Percentiles rank a stretch among this genome's conserved stretches.
phyloP scores from a whole-genome alignment of 2,888 invertebrate genomes.

The Cheilosia variabilis region DNA sequence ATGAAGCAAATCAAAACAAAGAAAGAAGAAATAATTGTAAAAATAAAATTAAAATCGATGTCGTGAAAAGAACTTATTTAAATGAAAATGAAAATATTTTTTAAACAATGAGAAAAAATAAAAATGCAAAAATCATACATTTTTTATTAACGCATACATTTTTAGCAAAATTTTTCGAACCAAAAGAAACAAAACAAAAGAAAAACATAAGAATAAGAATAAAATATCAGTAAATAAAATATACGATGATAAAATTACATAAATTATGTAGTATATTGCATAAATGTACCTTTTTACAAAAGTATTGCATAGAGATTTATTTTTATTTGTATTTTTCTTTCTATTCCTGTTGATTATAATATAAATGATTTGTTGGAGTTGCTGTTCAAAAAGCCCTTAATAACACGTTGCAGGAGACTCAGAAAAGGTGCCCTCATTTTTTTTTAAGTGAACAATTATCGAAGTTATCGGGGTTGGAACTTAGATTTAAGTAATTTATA shows the following conservation, averaged over 20 bases:
- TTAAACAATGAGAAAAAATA: slow-evolving; percentile 66
- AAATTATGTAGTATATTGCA: slow-evolving; percentile 76
- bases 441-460: not conserved
- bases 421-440: not conserved
- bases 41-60: slow-evolving; percentile 74
- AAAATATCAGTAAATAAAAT: slow-evolving; percentile 74
- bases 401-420: not conserved
- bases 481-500: not conserved
- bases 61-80: slow-evolving; percentile 76
- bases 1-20: slow-evolving; percentile 57
- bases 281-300: slow-evolving; percentile 76
- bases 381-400: slow-evolving; percentile 23
- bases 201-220: slow-evolving; percentile 64
- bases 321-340: slow-evolving; percentile 16
- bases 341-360: slow-evolving; percentile 4
- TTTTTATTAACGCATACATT: slow-evolving; percentile 69
- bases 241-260: slow-evolving; percentile 65
- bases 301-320: slow-evolving; percentile 76
- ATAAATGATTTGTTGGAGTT: slow-evolving; percentile 13
- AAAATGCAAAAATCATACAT: slow-evolving; percentile 61
- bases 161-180: slow-evolving; percentile 75
- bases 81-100: slow-evolving; percentile 71
- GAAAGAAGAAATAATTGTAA: slow-evolving; percentile 24
- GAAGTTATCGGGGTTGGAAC: not conserved
- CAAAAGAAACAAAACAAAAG: too few species aligned